Base-by-base conservation (phyloP, 2,888 invertebrate species). In the Zootermopsis nevadensis region DNA sequence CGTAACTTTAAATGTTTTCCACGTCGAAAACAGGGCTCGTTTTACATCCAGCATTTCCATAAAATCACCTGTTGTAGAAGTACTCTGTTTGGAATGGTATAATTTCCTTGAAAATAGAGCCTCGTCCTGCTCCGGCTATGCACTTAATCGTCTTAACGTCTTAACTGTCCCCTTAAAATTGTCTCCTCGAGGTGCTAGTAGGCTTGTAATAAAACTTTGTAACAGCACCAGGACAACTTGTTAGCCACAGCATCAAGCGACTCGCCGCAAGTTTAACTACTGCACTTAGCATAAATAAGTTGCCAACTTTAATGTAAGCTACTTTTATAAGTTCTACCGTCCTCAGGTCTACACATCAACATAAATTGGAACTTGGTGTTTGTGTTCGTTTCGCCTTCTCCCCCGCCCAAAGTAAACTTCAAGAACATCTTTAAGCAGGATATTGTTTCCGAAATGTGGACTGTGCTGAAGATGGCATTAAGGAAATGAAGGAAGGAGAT, bases 141-240 rank as follows among this genome's bases (percentile, higher is more conserved):
- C 30, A 69, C 33, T 22, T 69, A 69, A 69, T 69, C 69, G 69
- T 22, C 33, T 69, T 69, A 22, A n/a, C 15, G 31, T 22, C n/a
- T 33, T 12, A 38, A 38, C n/a, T 38, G 74, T 35, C 35, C 31
- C 31, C 38, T 42, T 35, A n/a, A 33, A 38, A 24, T 24, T 7
- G 4, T 42, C n/a, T 38, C 38, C 38, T 30, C 3, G 33, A 6
- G 31, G 19, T 15, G 38, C 35, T 74, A n/a, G 8, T 35, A n/a
- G n/a, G n/a, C n/a, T n/a, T n/a, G 42, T 24, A 74, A 38, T 74
- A 74, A 74, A 74, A 74, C 24, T 74, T 38, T n/a, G 74, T 74
- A 72, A 72, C 35, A 72, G 72, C 72, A 33, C 72, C 10, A 8
- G 12, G 33, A 22, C 69, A 48, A 19, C 48, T 48, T 48, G 48